Conservation (phyloP, 2,888 invertebrate species). For the Asteroscopus sphinx region DNA sequence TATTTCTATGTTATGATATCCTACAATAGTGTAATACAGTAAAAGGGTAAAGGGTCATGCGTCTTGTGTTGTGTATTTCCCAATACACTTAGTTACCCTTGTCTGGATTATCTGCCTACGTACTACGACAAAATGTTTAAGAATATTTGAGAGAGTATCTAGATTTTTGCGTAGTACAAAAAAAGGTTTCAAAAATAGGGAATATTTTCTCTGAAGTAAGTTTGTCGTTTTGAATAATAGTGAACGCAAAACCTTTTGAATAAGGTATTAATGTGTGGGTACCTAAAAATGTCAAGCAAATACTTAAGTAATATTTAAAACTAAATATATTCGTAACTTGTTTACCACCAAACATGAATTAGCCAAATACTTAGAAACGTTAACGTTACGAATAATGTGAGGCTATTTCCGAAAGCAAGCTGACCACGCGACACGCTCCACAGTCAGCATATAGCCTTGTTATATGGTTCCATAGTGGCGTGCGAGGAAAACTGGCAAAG, state of each 20-base stretch:
- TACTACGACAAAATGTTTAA: no score
- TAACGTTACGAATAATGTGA: conserved; percentile 52
- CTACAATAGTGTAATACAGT: not conserved
- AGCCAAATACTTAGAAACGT: conserved; percentile 44
- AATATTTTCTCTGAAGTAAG: no score
- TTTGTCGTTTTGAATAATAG: no score
- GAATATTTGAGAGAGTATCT: no score
- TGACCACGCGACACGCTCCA: conserved; percentile 40
- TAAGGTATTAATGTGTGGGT: no score
- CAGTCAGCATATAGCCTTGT: conserved; percentile 34
- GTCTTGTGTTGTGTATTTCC: conserved; percentile 7
- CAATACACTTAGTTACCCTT: no score
- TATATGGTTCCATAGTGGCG: conserved; percentile 47
- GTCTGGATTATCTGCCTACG: no score
- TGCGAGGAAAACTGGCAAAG: conserved; percentile 64
- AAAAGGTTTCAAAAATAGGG: no score
- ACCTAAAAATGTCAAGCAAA: not conserved
- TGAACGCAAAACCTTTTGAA: no score
- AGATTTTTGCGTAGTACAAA: no score
- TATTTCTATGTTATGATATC: conserved; percentile 34
- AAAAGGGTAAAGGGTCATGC: conserved; percentile 34
- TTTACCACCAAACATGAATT: conserved; percentile 33
- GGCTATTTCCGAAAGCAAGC: conserved; percentile 35
- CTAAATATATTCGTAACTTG: conserved; percentile 24
- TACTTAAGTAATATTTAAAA: not conserved